Evolutionary conservation across 2,888 invertebrate genomes (phyloP).

Genomic region (Heliconius aoede): DNA sequence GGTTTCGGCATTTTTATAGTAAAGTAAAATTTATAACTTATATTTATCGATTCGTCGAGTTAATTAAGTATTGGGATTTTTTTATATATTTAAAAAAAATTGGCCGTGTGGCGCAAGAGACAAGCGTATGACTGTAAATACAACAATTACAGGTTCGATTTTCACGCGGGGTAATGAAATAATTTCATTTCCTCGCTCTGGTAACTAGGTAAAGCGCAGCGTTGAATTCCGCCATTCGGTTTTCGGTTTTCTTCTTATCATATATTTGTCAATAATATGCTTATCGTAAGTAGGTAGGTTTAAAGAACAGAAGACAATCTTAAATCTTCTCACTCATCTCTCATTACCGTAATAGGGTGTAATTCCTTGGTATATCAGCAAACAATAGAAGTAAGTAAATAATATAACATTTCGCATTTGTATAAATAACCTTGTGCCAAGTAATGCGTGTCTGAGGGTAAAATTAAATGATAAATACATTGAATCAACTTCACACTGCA

Average conservation of each 20-base stretch:
- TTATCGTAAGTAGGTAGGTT: not conserved
- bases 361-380: not conserved
- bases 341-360: not conserved
- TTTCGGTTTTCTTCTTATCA: not conserved
- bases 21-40: too few relatives aligned
- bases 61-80: too few relatives aligned
- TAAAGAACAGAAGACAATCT: too few relatives aligned
- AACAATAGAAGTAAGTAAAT: not conserved
- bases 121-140: too few relatives aligned
- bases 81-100: too few relatives aligned
- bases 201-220: not conserved
- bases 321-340: not conserved
- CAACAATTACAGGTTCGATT: too few relatives aligned
- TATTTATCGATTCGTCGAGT: too few relatives aligned
- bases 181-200: not conserved
- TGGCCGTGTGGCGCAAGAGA: too few relatives aligned
- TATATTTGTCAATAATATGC: not conserved
- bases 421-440: not conserved
- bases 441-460: constrained; percentile 6
- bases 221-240: not conserved
- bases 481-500: constrained; percentile 4
- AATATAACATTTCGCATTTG: not conserved
- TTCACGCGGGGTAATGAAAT: not conserved
- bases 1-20: too few relatives aligned
- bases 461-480: constrained; percentile 16